These are phyloP conservation scores for Podilymbus podiceps DNA, from an alignment of 2,113 vertebrate species.

Conservation along the genomic window DNA sequence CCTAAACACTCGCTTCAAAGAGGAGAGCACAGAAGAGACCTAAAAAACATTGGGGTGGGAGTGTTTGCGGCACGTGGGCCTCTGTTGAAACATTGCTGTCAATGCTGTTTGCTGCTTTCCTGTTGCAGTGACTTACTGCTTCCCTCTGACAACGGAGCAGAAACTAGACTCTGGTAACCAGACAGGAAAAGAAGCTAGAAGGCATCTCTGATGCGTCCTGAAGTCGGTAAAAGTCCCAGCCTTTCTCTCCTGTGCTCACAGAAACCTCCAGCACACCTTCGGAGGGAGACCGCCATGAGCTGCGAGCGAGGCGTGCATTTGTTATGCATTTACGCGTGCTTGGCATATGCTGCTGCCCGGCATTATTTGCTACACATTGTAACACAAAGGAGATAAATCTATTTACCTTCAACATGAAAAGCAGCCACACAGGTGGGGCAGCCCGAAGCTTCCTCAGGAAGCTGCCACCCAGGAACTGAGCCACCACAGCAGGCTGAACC, in stretches of 20 bases:
- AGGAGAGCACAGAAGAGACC: background rate
- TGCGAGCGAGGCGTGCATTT: fast-evolving
- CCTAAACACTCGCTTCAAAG: background rate
- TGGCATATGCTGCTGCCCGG: background rate
- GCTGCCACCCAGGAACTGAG: background rate
- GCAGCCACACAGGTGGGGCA: background rate
- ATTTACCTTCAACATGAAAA: background rate
- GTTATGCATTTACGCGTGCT: fast-evolving
- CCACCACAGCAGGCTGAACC: background rate
- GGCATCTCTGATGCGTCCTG: background rate
- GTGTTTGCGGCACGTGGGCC: fast-evolving
- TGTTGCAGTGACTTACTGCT: background rate
- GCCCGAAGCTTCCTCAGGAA: slow-evolving; percentile 18
- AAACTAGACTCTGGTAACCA: background rate
- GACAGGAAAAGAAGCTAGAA: background rate
- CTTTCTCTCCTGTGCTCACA: background rate
- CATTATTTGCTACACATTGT: fast-evolving
- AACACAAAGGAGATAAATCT: fast-evolving
- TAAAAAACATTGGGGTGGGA: background rate
- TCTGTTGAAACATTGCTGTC: background rate
- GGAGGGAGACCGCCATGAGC: background rate
- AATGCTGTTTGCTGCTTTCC: background rate
- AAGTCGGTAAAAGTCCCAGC: background rate
- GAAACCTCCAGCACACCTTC: background rate
- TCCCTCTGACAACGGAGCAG: background rate